Evolutionary conservation across 2,888 invertebrate species (phyloP), one percentile per base, ranked within the genome.

Genomic region (Ormia ochracea): DNA sequence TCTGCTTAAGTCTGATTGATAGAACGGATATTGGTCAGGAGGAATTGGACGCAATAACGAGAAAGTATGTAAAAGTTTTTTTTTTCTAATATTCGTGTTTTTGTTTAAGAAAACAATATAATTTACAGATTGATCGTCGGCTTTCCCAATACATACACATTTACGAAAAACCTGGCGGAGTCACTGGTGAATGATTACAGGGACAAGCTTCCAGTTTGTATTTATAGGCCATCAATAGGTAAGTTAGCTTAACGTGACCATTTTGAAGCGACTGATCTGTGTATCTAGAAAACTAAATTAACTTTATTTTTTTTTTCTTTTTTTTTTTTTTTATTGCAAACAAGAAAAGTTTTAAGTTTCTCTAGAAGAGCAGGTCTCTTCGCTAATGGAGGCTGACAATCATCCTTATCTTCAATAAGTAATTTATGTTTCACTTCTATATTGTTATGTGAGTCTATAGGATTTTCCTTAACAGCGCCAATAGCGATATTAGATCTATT

Each of bases 211-310:
- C 97, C 97, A 0, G 89, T 93, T 0, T 92, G 94, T 31, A 94
- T 98, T 82, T 92, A 95, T 82, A 91, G 98, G 68, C 98, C 98
- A 0, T 97, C 97, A 0, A 96, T 98, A 84, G 96, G 97, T 88
- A 19, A 77, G 65, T 43, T n/a, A 1, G 6, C 33, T 43, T 9
- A 1, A 31, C n/a, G n/a, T n/a, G n/a, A n/a, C n/a, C n/a, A n/a
- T 41, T 12, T 21, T 9, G 17, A 41, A 5, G 17, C 17, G 14
- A 38, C 17, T 9, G 17, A n/a, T 6, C 5, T 5, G 0, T 41
- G 1, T 4, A 4, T 38, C 14, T 41, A 3, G 3, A 4, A 41
- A 41, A 1, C n/a, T n/a, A n/a, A n/a, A n/a, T n/a, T n/a, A n/a
- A n/a, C n/a, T n/a, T n/a, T n/a, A n/a, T n/a, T n/a, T n/a, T n/a